Base-by-base conservation (phyloP, 2,888 invertebrate species). In the Salticus scenicus region DNA sequence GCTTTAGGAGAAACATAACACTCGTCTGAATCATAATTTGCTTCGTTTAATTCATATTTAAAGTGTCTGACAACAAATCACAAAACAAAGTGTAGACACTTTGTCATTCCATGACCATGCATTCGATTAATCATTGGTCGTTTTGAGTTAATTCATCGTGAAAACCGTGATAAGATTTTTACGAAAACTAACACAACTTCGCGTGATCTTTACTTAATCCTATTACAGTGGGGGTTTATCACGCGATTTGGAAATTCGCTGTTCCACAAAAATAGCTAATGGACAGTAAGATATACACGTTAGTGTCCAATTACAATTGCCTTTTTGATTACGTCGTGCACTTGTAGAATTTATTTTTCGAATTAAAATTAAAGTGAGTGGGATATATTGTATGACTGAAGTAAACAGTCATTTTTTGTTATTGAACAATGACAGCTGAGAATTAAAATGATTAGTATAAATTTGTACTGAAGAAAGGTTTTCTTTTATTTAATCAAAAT, bases 211-310 rank as follows among this genome's bases (percentile, higher is more conserved):
- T 41, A 31, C 64, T 42, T 78, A 78, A 78, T 78, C 78, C 64
- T 71, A 71, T 78, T 78, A 78, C 71, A 37, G 78, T 64, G 41
- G 42, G 28, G 42, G 30, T 71, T 42, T 12, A 64, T 70, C 78
- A 78, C 78, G 78, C 78, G 64, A 78, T 37, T 71, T 51, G 63
- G 64, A 17, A 71, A 78, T 78, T 63, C 71, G 33, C 71, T 71
- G 78, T 42, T 64, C 42, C 57, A 24, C 57, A 57, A 57, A 57
- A 57, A 5, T 5, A 4, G 57, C 57, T 57, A 57, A 57, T 57
- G 57, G 24, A 20, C 24, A 5, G 24, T 24, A 24, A 12, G 12
- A 57, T 57, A 24, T 57, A 20, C 57, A 57, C 57, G 57, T 57
- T 57, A 24, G 12, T 20, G 20, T 24, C 57, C 24, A 57, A 57